Evolutionary conservation across 2,113 vertebrate genomes (phyloP).

Genomic region (Poeciliopsis occidentalis): DNA sequence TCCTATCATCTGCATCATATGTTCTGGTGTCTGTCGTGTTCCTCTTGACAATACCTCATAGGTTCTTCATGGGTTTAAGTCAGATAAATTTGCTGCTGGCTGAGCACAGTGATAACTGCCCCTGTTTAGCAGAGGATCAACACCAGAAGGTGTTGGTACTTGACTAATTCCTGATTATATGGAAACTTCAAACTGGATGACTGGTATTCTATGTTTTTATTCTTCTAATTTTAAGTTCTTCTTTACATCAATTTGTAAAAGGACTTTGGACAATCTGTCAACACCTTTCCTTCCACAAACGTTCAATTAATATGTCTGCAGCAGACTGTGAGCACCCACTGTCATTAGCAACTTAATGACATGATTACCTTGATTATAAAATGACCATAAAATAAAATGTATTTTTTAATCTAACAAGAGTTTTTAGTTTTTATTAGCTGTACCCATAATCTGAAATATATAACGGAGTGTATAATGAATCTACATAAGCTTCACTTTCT

Average conservation of each 20-base stretch:
- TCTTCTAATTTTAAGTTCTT: not conserved
- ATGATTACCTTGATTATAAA: too few relatives aligned
- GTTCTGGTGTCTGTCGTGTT: not conserved
- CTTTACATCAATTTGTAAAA: too few relatives aligned
- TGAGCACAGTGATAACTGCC: not conserved
- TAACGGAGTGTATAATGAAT: not conserved
- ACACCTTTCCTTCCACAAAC: not conserved
- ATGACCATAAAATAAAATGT: too few relatives aligned
- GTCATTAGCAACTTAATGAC: not conserved
- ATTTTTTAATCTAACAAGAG: too few relatives aligned
- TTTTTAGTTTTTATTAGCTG: not conserved
- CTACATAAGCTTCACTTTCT: not conserved
- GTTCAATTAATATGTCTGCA: not conserved
- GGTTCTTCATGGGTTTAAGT: not conserved
- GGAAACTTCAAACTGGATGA: too few relatives aligned
- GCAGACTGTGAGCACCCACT: not conserved
- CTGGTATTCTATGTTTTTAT: not conserved
- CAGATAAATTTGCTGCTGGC: not conserved
- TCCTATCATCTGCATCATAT: not conserved
- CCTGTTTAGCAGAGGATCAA: too few relatives aligned
- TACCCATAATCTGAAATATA: not conserved
- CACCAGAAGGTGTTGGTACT: too few relatives aligned
- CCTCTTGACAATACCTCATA: not conserved
- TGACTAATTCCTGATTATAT: too few relatives aligned
- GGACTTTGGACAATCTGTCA: not conserved